A percentile compares a stretch with the other conserved stretches of the same genome.
phyloP scores from a whole-genome alignment of 2,797 vertebrate species.

The Rhyacichthys aspro region DNA sequence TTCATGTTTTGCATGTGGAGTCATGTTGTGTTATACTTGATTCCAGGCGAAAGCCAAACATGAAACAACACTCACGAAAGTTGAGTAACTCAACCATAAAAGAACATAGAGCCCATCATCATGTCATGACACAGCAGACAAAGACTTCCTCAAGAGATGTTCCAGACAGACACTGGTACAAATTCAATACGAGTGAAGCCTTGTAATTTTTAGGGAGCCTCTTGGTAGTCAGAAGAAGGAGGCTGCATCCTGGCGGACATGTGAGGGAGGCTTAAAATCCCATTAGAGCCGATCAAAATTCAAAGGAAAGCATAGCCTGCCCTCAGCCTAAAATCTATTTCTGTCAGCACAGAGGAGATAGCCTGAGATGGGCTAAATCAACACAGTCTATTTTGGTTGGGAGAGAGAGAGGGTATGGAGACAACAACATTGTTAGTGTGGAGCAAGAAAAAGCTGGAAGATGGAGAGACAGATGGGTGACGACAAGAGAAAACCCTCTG shows the following conservation, averaged over 20 bases:
- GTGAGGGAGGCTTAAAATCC: conserved; percentile 65
- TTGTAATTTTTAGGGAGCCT: conserved; percentile 27
- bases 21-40: too few relatives aligned
- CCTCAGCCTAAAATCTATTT: conserved; percentile 69
- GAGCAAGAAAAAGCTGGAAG: conserved; percentile 5
- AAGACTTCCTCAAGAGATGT: conserved; percentile 25
- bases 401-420: conserved; percentile 53
- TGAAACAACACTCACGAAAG: too few relatives aligned
- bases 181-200: conserved; percentile 18
- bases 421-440: conserved; percentile 37
- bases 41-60: too few relatives aligned
- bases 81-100: too few relatives aligned
- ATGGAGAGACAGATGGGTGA: conserved; percentile 16
- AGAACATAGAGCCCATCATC: too few relatives aligned
- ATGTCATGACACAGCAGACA: neutral
- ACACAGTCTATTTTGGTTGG: conserved; percentile 67
- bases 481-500: conserved; percentile 26
- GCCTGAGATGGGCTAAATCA: conserved; percentile 62
- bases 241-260: conserved; percentile 60
- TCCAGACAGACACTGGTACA: conserved; percentile 15
- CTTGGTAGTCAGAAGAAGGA: conserved; percentile 33
- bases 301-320: conserved; percentile 61
- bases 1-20: too few relatives aligned
- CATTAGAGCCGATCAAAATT: conserved; percentile 71
- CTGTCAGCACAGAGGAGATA: conserved; percentile 66